Conservation (phyloP, 1,140 invertebrate species). For the Oreohelix idahoensis region DNA sequence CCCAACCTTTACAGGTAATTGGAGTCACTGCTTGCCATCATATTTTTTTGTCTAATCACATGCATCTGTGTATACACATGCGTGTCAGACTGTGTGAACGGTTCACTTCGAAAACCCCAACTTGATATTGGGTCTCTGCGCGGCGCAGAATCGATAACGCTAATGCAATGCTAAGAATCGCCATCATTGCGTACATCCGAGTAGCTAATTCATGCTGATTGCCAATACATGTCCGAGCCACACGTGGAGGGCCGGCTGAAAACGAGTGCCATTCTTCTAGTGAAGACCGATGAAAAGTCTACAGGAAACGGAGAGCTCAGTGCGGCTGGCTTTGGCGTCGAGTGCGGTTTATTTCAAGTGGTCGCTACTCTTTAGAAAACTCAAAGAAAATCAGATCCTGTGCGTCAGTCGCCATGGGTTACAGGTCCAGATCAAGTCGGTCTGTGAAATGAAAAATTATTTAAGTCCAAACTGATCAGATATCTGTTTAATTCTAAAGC, state of each 20-base stretch:
- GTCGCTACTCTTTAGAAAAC: not conserved
- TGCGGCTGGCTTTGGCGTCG: not conserved
- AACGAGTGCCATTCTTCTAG: constrained; percentile 16
- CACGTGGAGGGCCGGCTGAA: constrained; percentile 17
- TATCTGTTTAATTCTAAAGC: too few relatives aligned
- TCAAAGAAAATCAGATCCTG: not conserved
- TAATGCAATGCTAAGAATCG: constrained; percentile 18
- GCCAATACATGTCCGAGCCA: constrained; percentile 35
- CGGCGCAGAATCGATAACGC: not conserved
- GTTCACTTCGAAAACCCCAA: not conserved
- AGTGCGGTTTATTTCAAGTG: constrained; percentile 11
- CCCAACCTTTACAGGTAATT: too few relatives aligned
- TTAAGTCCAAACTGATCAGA: too few relatives aligned
- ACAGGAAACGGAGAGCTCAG: constrained; percentile 9
- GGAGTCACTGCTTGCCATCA: too few relatives aligned
- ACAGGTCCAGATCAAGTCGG: not conserved
- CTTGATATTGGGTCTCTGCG: not conserved
- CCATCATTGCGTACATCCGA: constrained; percentile 28
- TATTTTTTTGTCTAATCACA: not conserved
- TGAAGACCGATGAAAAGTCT: constrained; percentile 10
- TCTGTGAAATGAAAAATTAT: too few relatives aligned
- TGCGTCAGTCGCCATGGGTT: not conserved
- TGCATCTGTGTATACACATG: not conserved
- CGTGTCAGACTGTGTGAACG: not conserved
- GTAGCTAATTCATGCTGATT: constrained; percentile 34